Conservation (phyloP, 1,140 invertebrate genomes). For the Zaprionus camerounensis region DNA sequence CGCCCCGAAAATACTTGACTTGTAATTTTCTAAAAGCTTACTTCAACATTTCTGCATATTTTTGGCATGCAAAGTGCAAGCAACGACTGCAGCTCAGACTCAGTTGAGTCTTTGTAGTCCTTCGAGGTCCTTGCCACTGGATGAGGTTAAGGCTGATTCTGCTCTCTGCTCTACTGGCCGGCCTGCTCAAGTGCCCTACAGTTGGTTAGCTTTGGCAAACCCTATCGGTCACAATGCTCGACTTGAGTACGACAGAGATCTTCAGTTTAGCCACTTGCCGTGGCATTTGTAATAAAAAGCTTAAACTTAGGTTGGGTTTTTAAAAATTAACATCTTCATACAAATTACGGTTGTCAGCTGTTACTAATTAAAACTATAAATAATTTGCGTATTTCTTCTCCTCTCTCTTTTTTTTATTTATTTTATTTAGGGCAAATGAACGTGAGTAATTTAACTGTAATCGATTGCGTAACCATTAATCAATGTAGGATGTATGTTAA, state of each 20-base stretch:
- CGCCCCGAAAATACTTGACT: conserved; percentile 52
- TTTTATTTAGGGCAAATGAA: not conserved
- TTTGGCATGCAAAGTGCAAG: conserved; percentile 69
- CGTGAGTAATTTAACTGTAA: too few species aligned
- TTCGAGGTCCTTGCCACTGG: conserved; percentile 1
- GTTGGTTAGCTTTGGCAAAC: conserved; percentile 6
- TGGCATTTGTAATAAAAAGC: not conserved
- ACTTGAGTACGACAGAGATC: conserved; percentile 4
- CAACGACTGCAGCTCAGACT: conserved; percentile 23
- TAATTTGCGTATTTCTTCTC: not conserved
- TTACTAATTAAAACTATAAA: not conserved
- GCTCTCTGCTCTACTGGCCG: not conserved
- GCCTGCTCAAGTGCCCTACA: conserved; percentile 33
- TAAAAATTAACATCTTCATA: not conserved
- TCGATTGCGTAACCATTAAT: too few species aligned
- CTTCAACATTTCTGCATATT: conserved; percentile 70
- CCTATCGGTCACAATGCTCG: conserved; percentile 6
- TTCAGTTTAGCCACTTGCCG: too few species aligned
- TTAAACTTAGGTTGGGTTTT: not conserved
- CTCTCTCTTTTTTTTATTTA: not conserved
- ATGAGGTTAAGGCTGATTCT: not conserved
- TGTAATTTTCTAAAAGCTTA: conserved; percentile 78
- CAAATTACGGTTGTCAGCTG: not conserved
- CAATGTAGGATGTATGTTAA: too few species aligned
- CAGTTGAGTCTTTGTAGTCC: conserved; percentile 15